Evolutionary conservation across 1,140 invertebrate genomes (phyloP), one percentile per base, ranked within the genome.

Genomic region (Drosophila melanica): DNA sequence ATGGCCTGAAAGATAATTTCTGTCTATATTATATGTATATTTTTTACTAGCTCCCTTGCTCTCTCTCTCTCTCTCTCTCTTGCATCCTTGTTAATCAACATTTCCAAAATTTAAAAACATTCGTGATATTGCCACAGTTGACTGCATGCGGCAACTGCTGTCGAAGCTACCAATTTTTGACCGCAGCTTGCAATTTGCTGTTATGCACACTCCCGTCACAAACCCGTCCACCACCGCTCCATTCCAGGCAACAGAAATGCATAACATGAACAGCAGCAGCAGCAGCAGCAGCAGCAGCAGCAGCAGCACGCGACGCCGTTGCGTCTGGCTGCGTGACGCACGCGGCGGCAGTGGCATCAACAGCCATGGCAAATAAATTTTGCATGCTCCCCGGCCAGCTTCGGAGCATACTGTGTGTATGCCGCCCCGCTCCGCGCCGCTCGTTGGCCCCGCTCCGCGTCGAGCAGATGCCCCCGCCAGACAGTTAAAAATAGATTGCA

Each of bases 401-500:
- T 18, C 59, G 60, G 20, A 20, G 59, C 55, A 42, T 37, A 37
- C 10, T 14, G 12, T 41, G 39, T 4, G 7, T 2, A 23, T 37
- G 16, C 33, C 16, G 18, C 41, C 14, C 18, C 39, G 11, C 14
- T 20, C 20, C 3, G 44, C 9, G 7, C 30, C 42, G 39, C 16
- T 20, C 6, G 37, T 20, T 2, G 41, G 14, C 11, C 20, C 47
- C 11, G 1, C 37, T 27, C 30, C 16, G 48, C 16, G 48, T 57
- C 10, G 20, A 27, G 30, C 37, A 53, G 55, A 14, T 53, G 66
- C 63, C 53, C 53, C 45, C 18, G 53, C 73, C 77, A 84, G 80
- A 84, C 80, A 84, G 80, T 79, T 84, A 79, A 66, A 84, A 84
- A 84, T 84, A 84, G 81, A 84, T 71, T 77, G 78, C 78, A 81